Base-by-base conservation (phyloP, 2,797 vertebrate genomes). In the Neoniphon sammara region DNA sequence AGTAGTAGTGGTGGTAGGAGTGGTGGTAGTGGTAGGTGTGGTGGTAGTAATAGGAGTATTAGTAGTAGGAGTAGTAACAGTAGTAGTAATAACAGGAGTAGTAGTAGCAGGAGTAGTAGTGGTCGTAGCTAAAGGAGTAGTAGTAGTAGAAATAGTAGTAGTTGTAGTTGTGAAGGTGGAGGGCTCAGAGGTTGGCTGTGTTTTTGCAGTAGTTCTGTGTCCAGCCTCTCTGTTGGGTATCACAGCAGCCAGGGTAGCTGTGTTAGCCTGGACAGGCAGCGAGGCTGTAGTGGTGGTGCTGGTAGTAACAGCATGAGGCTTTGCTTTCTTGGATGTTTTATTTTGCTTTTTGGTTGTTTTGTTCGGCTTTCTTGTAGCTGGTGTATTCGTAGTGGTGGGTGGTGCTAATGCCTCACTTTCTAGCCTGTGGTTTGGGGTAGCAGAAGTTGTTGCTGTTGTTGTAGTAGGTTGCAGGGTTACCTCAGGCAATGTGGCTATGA, bases 311-410 rank as follows among this genome's bases (percentile, higher is more conserved):
- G 82, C 56, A 60, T 90, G 92, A 23, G 73, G 34, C 68, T 89
- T 92, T 7, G 59, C 70, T 63, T 90, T 92, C 84, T 90, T 93
- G 21, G 47, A 1, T 0, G 70, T 39, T 82, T 91, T 93, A 61
- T 84, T 89, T 71, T 65, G 88, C 65, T 93, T 94, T 80, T 84
- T 93, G 68, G 6, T 78, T 18, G 75, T 47, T 4, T 71, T 90
- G 83, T 75, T 56, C 15, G 58, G 81, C 78, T 70, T 88, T 58
- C 31, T 78, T 0, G n/a, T 15, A 5, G 39, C 69, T 3, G 60
- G 34, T 3, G 15, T 50, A 3, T 17, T 52, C 14, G 62, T 47
- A 5, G 66, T 61, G n/a, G 17, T 23, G 20, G 8, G 68, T 39
- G 2, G 39, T 17, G 1, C 72, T 12, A 0, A 64, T 63, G 27